Base-by-base conservation (phyloP, 2,113 vertebrate genomes). In the Nycticryphes semicollaris region DNA sequence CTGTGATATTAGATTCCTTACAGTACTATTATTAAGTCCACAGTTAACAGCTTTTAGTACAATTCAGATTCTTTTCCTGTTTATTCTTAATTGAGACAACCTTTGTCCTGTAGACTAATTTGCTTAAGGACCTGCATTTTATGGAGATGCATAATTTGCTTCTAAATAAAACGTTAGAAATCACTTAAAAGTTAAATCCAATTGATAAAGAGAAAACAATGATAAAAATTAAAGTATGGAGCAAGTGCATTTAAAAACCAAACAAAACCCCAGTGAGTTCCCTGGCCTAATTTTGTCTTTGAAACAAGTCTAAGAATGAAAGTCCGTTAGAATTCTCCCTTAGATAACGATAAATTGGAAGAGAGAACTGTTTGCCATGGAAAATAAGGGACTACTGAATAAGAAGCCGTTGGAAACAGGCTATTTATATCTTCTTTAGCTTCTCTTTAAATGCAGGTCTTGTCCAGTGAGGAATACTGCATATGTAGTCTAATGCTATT, bases 401-500 rank as follows among this genome's bases (percentile, higher is more conserved):
- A 54, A 87, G 66, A 83, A 87, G 9, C n/a, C 57, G 18, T 62
- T 89, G 83, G 54, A 87, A 92, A 53, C 35, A 67, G 51, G 56
- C 16, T 53, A 35, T 68, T 93, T 86, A 24, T 86, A 57, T 74
- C 62, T 94, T 80, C 79, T 85, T 75, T 70, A 48, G 12, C 54
- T 85, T 84, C 33, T 70, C 53, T 94, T 96, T 80, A 83, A 90
- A 75, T 92, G 67, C 81, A 72, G 85, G 87, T 63, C 83, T 83
- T 85, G 18, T 77, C 66, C 41, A 48, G 80, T 47, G n/a, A 94
- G 82, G 39, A 92, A 54, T 59, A 25, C 7, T 63, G 47, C 9
- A 22, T 3, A 9, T 77, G 48, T 33, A 67, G 56, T 41, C 81
- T 64, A 59, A 89, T 45, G 66, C 47, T 76, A 28, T 68, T 87